Evolutionary conservation across 2,888 invertebrate genomes (phyloP), one percentile per base, ranked within the genome.

Genomic region (Geotrupes spiniger): DNA sequence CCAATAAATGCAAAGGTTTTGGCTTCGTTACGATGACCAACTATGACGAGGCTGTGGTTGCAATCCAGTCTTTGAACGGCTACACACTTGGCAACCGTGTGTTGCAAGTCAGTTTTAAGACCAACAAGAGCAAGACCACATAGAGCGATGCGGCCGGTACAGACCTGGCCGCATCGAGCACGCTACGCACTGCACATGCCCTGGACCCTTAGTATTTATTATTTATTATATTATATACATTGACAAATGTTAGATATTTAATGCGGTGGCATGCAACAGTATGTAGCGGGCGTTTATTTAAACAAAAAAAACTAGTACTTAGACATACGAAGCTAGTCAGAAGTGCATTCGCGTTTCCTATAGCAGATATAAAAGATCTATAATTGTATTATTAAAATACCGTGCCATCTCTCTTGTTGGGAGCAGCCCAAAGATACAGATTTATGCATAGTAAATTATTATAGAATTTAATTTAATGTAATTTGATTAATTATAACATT

Each of bases 21-120:
- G 97, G 95, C 62, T 96, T 96, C 75, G 95, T 97, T 62, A 95
- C 95, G 58, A 97, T 97, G 96, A 94, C 94, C 72, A 94, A 95
- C 76, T 96, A 97, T 72, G 95, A 96, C 69, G 96, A 97, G 76
- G 93, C 96, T 51, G 87, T 94, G 57, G 90, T 93, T 65, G 96
- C 97, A 63, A 96, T 96, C 70, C 92, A 94, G 76, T 92, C 92
- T 58, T 81, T 97, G 70, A 96, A 97, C 76, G 96, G 96, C 67
- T 95, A 94, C 77, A 91, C 92, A 65, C 81, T 97, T 68, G 93
- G 92, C 68, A 94, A 93, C 75, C 87, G 96, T 65, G 92, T 94
- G 65, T 83, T 96, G 71, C 96, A 96, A 81, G 95, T 97, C 78
- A 94, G 93, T 78, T 94, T 95, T 84, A 95, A 95, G 83, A 92